These are phyloP conservation scores for Psettodes erumei DNA, from an alignment of 2,113 vertebrate genomes.

Conservation along the genomic window DNA sequence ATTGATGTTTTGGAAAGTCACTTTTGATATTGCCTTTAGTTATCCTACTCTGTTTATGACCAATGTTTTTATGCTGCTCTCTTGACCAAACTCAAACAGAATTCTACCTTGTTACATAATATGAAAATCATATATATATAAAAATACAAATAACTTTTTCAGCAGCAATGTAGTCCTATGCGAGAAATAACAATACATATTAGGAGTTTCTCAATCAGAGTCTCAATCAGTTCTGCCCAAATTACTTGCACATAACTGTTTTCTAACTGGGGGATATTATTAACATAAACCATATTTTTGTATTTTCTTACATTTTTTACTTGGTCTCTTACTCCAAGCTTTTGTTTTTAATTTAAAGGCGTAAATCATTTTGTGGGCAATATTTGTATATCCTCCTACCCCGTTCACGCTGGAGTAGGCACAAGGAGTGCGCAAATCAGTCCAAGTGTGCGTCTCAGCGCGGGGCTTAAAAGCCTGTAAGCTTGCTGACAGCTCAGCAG, in stretches of 20 bases:
- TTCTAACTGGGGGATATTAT: too few relatives aligned
- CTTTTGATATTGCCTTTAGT: background rate
- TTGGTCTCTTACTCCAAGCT: too few relatives aligned
- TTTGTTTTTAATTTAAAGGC: background rate
- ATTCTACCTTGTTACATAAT: background rate
- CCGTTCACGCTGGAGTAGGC: background rate
- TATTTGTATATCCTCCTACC: background rate
- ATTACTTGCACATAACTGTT: too few relatives aligned
- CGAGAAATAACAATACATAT: too few relatives aligned
- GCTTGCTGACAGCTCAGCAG: slow-evolving; percentile 64
- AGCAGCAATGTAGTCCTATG: too few relatives aligned
- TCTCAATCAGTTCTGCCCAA: too few relatives aligned
- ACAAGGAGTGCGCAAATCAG: slow-evolving; percentile 19
- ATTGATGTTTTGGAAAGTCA: background rate
- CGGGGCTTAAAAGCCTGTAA: slow-evolving; percentile 67
- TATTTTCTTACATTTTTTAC: too few relatives aligned
- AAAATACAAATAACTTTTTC: too few relatives aligned
- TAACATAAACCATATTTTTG: too few relatives aligned
- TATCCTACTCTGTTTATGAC: background rate
- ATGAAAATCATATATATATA: too few relatives aligned
- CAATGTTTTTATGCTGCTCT: background rate
- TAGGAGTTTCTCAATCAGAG: too few relatives aligned
- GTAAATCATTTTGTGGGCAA: background rate
- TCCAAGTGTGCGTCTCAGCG: slow-evolving; percentile 31
- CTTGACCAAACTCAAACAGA: background rate